These are phyloP conservation scores for Drosophila parabipectinata DNA, from an alignment of 1,140 invertebrate genomes.

Conservation along the genomic window DNA sequence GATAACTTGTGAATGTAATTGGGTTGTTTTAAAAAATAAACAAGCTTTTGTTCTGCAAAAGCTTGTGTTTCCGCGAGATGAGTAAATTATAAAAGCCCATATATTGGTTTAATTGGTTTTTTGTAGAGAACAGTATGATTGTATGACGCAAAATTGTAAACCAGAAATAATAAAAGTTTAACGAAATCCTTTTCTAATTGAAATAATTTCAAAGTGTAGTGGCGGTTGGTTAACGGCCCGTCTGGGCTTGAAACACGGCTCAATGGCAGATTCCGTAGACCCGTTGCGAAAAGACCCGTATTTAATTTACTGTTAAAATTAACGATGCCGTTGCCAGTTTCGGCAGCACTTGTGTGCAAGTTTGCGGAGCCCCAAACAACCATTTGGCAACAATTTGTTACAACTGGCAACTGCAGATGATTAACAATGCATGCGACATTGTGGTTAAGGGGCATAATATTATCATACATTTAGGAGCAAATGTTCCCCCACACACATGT, in stretches of 20 bases:
- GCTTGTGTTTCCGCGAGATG: no score
- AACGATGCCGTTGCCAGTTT: conserved; percentile 59
- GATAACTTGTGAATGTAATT: no score
- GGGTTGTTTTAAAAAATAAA: no score
- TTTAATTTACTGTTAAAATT: conserved; percentile 81
- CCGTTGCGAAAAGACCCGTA: conserved; percentile 64
- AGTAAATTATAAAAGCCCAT: no score
- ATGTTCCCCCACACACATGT: conserved; percentile 7
- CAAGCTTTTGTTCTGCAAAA: no score
- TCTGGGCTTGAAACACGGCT: conserved; percentile 11
- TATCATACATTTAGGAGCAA: conserved; percentile 63
- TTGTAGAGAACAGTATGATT: no score
- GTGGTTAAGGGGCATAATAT: conserved; percentile 79
- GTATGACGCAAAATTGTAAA: no score
- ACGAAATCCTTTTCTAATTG: background rate
- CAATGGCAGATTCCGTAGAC: conserved; percentile 11
- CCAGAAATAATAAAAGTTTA: background rate
- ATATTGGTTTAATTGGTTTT: no score
- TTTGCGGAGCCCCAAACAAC: conserved; percentile 67
- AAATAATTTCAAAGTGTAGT: conserved; percentile 21
- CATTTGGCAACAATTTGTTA: conserved; percentile 80
- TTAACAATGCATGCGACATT: conserved; percentile 80
- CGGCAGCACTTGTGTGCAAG: conserved; percentile 43
- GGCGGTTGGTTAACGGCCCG: conserved; percentile 43
- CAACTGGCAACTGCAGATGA: conserved; percentile 79